Base-by-base conservation (phyloP, 2,797 vertebrate genomes). In the Ficedula albicollis region DNA sequence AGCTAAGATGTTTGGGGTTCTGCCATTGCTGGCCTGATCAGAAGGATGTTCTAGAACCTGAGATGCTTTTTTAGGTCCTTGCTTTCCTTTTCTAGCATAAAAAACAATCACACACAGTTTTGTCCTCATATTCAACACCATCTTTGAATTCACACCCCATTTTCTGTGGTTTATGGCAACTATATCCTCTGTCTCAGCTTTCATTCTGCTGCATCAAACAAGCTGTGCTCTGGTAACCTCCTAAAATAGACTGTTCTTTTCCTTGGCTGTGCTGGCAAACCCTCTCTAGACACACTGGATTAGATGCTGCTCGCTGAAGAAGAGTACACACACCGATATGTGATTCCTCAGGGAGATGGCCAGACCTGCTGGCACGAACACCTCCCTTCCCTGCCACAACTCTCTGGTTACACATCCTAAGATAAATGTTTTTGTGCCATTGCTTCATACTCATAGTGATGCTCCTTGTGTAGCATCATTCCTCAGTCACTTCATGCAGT, bases 151-250 rank as follows among this genome's bases (percentile, higher is more conserved):
- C 63, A 82, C 22, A 62, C n/a, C n/a, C 48, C 26, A 12, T 72
- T 76, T 84, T 75, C 34, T 0, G 1, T 10, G 30, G 32, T 46
- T 79, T 60, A 54, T 51, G 77, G 54, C 70, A 92, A 62, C n/a
- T 26, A 15, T 34, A 46, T 20, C 16, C 9, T 86, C 56, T 62
- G 29, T 60, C 49, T 75, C 62, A 54, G 66, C 74, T 84, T 90
- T 91, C 86, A 62, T 60, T 72, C 67, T 78, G 77, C 77, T 69
- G 49, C 59, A 58, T 68, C 70, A 89, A 79, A 84, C 38, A 82
- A 66, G 70, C 34, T 23, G 51, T 43, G 74, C 63, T 76, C 75
- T 84, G 64, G 43, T 69, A 76, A 73, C 36, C 54, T 81, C 51
- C 59, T 62, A n/a, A 89, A 89, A 43, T 1, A 92, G 81, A 51